Base-by-base conservation (phyloP, 2,113 vertebrate species). In the Pogonocichla stellata region DNA sequence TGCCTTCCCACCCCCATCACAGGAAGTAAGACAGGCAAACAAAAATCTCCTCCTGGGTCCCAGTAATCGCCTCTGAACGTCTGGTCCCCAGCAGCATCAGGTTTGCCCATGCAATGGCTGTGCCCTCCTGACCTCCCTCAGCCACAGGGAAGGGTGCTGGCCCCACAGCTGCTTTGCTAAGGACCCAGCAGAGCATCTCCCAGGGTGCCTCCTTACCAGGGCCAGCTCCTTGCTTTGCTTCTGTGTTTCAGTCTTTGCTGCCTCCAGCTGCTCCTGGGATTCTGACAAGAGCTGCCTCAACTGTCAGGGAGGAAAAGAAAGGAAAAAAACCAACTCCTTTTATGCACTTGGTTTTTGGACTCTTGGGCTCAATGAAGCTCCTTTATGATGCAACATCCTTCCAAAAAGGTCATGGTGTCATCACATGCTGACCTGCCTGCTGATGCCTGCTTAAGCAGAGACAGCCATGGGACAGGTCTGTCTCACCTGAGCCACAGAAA, bases 161-260 rank as follows among this genome's bases (percentile, higher is more conserved):
- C 29, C 34, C 69, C 48, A 34, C 25, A 45, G 48, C 18, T 60
- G 47, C 12, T 72, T 33, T 88, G 80, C 50, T 36, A 47, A 50
- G 54, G n/a, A 53, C 26, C 23, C 54, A 45, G 28, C 22, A 29
- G 19, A 28, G 45, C 88, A 69, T 19, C 23, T 36, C 62, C 28
- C 19, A 3, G 17, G 14, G 22, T 14, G 26, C 7, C 22, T 31
- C 71, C 88, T 96, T 97, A 99, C 99, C 99, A 98, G 97, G 48
- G 97, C 90, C 31, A 99, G 98, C 92, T 99, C 99, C 57, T 98
- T 96, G 91, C 97, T 99, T 73, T 99, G 98, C 58, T 98, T 98
- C 97, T 98, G 98, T 2, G 96, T 98, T 97, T 99, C 99, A 8
- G 88, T 97, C 96, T 98, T 98, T 57, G 98, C 98, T 87, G 96